Base-by-base conservation (phyloP, 1,140 invertebrate species). In the Trichonephila clavipes region DNA sequence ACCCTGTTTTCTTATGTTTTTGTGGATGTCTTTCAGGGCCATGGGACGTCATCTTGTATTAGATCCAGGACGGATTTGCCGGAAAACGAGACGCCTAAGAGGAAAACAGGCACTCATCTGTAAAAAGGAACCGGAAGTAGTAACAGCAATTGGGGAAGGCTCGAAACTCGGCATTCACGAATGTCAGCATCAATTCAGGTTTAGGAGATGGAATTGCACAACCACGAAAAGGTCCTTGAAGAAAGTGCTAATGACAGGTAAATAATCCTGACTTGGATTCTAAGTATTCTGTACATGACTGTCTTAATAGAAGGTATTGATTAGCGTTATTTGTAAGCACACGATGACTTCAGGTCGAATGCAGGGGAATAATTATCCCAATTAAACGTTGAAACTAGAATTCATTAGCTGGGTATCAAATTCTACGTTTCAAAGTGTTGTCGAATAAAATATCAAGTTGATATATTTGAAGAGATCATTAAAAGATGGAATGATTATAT, bases 181-280 rank as follows among this genome's bases (percentile, higher is more conserved):
- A 95, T 98, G 98, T 95, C 98, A 98, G 95, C 97, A 97, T 95
- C 98, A 98, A 96, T 98, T 98, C 96, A 96, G 97, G 94, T 97
- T 98, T 96, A 97, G 98, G 95, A 97, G 98, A 95, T 98, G 98
- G 98, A 98, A 98, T 96, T 98, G 98, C 95, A 95, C 96, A 96
- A 66, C 95, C 95, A 18, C 95, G 98, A 98, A 66, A 96, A 96
- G 2, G 95, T 97, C n/a, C 94, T 96, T 94, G 97, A 98, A 95
- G 97, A 97, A 98, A 95, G 98, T 98, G 95, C 98, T 98, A 95
- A 94, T 94, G 94, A 95, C 94, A 95, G 96, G 96, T 96, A 95
- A 95, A 95, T 40, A 91, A 59, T 94, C 69, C 77, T 82, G 10
- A 94, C 64, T 62, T 40, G 64, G 24, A 28, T 28, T 18, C 19